Evolutionary conservation across 2,113 vertebrate species (phyloP).

Genomic region (Sclerurus mexicanus): DNA sequence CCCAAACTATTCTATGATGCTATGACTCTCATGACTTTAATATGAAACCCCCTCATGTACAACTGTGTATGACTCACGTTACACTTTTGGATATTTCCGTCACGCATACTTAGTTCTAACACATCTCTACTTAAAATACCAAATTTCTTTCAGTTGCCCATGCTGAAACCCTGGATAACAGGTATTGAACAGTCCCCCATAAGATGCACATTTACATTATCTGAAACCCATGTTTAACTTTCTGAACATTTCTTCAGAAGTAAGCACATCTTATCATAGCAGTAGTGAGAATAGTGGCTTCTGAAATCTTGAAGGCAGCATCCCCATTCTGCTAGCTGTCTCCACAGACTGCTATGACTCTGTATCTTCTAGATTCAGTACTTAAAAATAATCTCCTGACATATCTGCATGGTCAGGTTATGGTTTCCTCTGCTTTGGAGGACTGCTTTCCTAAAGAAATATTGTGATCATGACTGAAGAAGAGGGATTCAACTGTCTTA

Average conservation of each 20-base stretch:
- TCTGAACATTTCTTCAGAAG: background rate
- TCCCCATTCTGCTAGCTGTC: background rate
- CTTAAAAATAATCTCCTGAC: background rate
- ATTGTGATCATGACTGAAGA: background rate
- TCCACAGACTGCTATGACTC: background rate
- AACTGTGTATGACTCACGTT: background rate
- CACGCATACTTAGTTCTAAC: background rate
- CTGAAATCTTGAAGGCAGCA: background rate
- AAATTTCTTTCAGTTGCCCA: background rate
- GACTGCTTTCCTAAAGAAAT: background rate
- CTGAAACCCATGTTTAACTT: background rate
- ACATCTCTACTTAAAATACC: background rate
- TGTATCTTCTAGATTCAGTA: background rate
- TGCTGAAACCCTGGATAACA: background rate
- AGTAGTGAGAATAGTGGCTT: background rate
- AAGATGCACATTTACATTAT: background rate
- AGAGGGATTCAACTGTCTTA: background rate
- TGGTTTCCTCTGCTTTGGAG: background rate
- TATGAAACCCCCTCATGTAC: background rate
- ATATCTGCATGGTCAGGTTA: background rate
- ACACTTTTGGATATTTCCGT: background rate
- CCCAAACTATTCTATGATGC: background rate
- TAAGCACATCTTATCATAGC: background rate
- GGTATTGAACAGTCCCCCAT: background rate
- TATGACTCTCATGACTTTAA: background rate